Base-by-base conservation (phyloP, 1,140 invertebrate species). In the Dinothrombium tinctorium region DNA sequence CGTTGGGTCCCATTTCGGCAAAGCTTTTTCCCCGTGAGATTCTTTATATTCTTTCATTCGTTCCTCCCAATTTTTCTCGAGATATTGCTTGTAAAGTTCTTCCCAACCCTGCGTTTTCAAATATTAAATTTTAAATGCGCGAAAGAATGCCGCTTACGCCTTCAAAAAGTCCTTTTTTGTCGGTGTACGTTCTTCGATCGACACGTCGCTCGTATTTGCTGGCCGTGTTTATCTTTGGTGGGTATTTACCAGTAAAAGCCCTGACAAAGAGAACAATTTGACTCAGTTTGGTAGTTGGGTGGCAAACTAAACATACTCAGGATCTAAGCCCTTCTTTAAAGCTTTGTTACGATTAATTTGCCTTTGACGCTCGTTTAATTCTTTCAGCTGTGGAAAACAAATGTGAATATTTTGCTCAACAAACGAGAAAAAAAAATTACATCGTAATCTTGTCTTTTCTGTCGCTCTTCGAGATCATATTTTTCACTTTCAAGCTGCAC, bases 381-480 rank as follows among this genome's bases (percentile, higher is more conserved):
- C 59, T 54, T 62, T 63, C 43, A 61, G 44, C 59, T 61, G 42
- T 19, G 17, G 17, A 8, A 19, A 24, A 37, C 6, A 37, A 8
- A 22, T 22, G 15, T 43, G 17, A 43, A 14, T 36, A 39, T 15
- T 32, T 33, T 21, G 20, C 15, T 0, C 17, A 12, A 45, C 17
- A 21, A 35, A 35, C 42, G 21, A 12, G 20, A 17, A n/a, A 42
- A 20, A 19, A 26, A 25, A 69, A 79, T 79, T 61, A 96, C 90
- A 69, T 99, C 92, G 61, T 96, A 96, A 61, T 96, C 89, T 67
- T 98, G 90, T 58, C 87, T 76, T 68, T 96, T 95, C 62, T 90
- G 86, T 62, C 86, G 77, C 66, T 96, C 86, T 65, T 95, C 90
- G 62, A 96, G 73, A 68, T 98, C 92, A 66, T 96, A 99, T 61